Evolutionary conservation across 2,113 vertebrate species (phyloP), one percentile per base, ranked within the genome.

Genomic region (Argyrosomus japonicus): DNA sequence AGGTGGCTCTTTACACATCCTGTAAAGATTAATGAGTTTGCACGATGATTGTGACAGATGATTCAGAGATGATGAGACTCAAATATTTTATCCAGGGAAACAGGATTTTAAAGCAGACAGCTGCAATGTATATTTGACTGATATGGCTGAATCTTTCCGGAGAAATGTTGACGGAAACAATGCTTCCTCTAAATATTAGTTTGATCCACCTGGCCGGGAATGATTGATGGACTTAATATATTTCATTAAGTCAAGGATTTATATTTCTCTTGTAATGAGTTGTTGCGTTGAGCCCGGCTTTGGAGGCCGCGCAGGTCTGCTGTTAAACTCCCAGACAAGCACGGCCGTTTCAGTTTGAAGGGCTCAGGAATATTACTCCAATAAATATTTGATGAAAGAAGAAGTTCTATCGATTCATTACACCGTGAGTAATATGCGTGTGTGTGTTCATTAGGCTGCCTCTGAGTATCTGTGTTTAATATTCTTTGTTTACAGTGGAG

Each of bases 331-430:
- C 36, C 73, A 76, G 32, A 85, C 82, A 63, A 40, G 89, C 23
- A n/a, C 61, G 43, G 87, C 29, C 15, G 19, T 63, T 79, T 90
- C 91, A 93, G 92, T 92, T 84, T 91, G 67, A 79, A 89, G 68
- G 86, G 68, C 70, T 77, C 72, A 89, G 85, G 93, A 95, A 94
- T 95, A 95, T 95, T 93, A 91, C 93, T 94, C 93, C 79, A 92
- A 96, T 96, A 95, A 95, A 96, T 96, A 95, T 95, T 96, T 95
- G 92, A 95, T 95, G 88, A 94, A 94, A 77, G 0, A 88, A 81
- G n/a, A 88, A 88, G 74, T 90, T 94, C 92, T 93, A 93, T 90
- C 82, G 91, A 93, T 95, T 95, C 88, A 94, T 94, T 93, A 95
- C 77, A 85, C 79, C 62, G 75, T 71, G 79, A 88, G 90, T 92